Evolutionary conservation across 2,113 vertebrate species (phyloP).

Genomic region (Oreochromis tanganicae): DNA sequence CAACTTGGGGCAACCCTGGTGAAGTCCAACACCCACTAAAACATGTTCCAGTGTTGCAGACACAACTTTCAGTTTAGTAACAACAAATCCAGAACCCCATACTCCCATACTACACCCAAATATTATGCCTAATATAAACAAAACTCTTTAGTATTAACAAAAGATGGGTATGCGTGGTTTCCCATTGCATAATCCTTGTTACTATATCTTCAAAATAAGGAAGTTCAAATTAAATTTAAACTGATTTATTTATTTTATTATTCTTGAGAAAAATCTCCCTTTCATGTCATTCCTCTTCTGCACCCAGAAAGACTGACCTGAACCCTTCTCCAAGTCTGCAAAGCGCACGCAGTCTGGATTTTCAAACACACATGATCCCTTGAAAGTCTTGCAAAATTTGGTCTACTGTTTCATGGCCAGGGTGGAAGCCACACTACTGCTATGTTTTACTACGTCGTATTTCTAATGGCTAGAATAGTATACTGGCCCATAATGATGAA

Average conservation of each 20-base stretch:
- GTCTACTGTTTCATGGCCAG: background rate
- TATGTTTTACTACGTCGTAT: background rate
- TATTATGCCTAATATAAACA: background rate
- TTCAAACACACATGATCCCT: background rate
- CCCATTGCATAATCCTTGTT: background rate
- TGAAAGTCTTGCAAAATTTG: background rate
- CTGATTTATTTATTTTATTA: background rate
- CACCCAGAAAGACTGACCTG: background rate
- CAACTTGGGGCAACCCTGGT: no score
- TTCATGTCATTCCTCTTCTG: background rate
- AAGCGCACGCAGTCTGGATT: background rate
- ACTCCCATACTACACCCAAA: background rate
- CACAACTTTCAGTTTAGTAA: background rate
- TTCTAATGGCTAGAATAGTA: background rate
- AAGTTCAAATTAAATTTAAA: background rate
- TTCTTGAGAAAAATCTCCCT: background rate
- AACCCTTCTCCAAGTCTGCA: background rate
- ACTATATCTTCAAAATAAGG: background rate
- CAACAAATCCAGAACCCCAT: background rate
- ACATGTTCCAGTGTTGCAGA: background rate
- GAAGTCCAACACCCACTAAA: background rate
- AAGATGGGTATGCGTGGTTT: background rate
- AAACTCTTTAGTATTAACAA: background rate
- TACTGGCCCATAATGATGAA: background rate
- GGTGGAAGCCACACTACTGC: background rate